phyloP scores from a whole-genome alignment of 1,140 invertebrate genomes.

The Drosophila albomicans region DNA sequence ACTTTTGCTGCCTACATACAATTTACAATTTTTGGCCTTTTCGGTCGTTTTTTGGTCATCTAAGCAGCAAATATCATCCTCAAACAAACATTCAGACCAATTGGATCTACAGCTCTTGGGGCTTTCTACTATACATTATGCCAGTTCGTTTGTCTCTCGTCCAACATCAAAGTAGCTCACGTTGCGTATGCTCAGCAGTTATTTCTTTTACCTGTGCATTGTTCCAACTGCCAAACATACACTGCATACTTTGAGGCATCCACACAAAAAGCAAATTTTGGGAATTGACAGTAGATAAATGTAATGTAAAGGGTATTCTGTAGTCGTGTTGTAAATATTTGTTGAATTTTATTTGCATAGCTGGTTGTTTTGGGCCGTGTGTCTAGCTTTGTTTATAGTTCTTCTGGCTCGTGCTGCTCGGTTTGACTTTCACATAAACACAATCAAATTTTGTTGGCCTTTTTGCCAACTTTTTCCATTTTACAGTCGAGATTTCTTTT shows the following conservation, averaged over 20 bases:
- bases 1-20: slow-evolving; percentile 21
- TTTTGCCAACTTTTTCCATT: slow-evolving; percentile 31
- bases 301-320: neutral
- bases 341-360: slow-evolving; percentile 41
- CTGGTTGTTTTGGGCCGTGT: neutral
- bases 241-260: neutral
- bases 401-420: neutral
- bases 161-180: slow-evolving; percentile 15
- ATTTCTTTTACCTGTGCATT: neutral
- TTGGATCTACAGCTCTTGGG: slow-evolving; percentile 4
- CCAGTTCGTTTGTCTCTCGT: slow-evolving; percentile 1
- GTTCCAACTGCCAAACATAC: neutral
- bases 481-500: neutral
- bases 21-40: slow-evolving; percentile 30
- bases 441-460: slow-evolving; percentile 30
- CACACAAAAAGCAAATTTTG: too few species aligned
- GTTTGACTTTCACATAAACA: slow-evolving; percentile 28
- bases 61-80: slow-evolving; percentile 29
- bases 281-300: neutral
- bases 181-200: neutral
- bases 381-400: slow-evolving; percentile 1
- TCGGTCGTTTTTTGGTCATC: slow-evolving; percentile 8
- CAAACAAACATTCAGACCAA: slow-evolving; percentile 35
- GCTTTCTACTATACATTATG: neutral
- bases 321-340: slow-evolving; percentile 7